These are phyloP conservation scores for Pseudomyrmex flavicornis DNA, from an alignment of 1,140 invertebrate genomes.

Conservation along the genomic window DNA sequence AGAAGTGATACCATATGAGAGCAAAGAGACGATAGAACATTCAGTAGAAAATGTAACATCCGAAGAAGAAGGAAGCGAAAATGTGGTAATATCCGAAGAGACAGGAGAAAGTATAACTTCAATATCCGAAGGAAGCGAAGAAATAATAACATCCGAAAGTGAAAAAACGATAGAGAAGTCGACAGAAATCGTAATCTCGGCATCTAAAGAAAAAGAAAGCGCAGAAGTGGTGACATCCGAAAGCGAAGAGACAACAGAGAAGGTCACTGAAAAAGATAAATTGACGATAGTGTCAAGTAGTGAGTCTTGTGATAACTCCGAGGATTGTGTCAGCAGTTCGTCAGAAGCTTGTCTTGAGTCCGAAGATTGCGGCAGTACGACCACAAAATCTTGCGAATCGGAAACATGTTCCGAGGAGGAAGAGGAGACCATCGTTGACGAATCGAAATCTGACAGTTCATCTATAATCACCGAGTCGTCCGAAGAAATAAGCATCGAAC, in stretches of 20 bases:
- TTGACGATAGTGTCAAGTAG: neutral
- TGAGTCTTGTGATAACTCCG: neutral
- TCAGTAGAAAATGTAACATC: too few relatives aligned
- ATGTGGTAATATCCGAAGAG: too few relatives aligned
- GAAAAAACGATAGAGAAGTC: neutral
- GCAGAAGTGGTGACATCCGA: too few relatives aligned
- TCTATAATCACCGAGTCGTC: neutral
- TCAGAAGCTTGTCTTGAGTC: constrained; percentile 6
- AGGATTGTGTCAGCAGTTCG: neutral
- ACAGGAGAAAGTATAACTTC: too few relatives aligned
- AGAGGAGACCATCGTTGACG: neutral
- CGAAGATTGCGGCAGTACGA: neutral
- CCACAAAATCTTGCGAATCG: neutral
- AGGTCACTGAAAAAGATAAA: neutral
- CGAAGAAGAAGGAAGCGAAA: too few relatives aligned
- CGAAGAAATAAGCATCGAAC: neutral
- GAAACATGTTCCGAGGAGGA: neutral
- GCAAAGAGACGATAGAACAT: neutral
- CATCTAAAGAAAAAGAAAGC: neutral
- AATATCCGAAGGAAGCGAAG: too few relatives aligned
- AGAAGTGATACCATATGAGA: neutral
- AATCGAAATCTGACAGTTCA: neutral
- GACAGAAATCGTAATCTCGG: too few relatives aligned
- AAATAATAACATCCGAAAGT: too few relatives aligned
- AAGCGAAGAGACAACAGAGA: neutral